Evolutionary conservation across 1,140 invertebrate genomes (phyloP), one percentile per base, ranked within the genome.

Genomic region (Asobara japonica): DNA sequence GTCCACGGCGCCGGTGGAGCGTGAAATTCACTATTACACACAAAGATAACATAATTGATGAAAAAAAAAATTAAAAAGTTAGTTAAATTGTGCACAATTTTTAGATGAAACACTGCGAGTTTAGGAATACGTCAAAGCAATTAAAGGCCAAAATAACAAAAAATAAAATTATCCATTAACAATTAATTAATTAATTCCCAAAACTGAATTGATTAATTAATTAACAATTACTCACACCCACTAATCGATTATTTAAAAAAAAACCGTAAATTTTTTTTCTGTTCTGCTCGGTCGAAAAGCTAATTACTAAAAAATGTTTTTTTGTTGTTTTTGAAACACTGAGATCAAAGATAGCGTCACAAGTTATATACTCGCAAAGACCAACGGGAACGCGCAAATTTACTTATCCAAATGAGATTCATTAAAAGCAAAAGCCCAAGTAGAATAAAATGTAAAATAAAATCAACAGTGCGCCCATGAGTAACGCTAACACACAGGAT

Each of bases 331-430:
- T n/a, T n/a, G n/a, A 48, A 25, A 66, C 38, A 22, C 16, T 13
- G 41, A 45, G 41, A 45, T 45, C 10, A 45, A 45, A 45, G 41
- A 45, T 45, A 45, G 41, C n/a, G 41, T 45, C 41, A 45, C 41
- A 45, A 45, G 41, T 51, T 68, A 27, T 68, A 51, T 68, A 68
- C 18, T 66, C 33, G 22, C 27, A 60, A 60, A 60, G 51, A 60
- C 51, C 25, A 60, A 25, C 20, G 51, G n/a, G 22, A 60, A 60
- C 22, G 51, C 1, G 51, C 20, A 60, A 60, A 60, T 60, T 60
- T 60, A 60, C 51, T 1, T 60, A 60, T 29, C 51, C 51, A 27
- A 60, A 60, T 60, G 51, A 60, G 22, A 60, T 60, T 60, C 51
- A 60, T 60, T 60, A 60, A 60, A 60, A 27, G 11, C 51, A 25